Percentiles rank a stretch among this genome's conserved stretches.
Evolutionary conservation across 30 jellyfish, hydroid and myxozoan species (phyloP).

Genomic region (Nemopilema nomurai): DNA sequence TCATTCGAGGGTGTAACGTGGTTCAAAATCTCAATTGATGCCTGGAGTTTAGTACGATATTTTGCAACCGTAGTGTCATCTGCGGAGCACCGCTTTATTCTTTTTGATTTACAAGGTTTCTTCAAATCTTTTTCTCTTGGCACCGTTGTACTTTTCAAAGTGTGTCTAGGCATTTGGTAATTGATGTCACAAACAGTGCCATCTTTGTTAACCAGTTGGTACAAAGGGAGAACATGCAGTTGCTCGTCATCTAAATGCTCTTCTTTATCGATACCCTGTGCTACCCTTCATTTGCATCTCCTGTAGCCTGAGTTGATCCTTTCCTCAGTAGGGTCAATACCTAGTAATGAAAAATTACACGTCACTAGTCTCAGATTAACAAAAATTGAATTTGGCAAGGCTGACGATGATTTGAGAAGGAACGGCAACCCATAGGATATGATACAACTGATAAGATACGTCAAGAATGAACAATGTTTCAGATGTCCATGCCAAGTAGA

Average conservation of each 20-base stretch:
- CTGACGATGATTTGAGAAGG: too few relatives aligned
- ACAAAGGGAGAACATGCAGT: slow-evolving; percentile 91
- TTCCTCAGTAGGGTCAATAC: slow-evolving; percentile 88
- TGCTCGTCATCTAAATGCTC: slow-evolving; percentile 78
- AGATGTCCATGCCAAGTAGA: too few relatives aligned
- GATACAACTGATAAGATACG: too few relatives aligned
- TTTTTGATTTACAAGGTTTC: not conserved
- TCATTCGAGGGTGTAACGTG: not conserved
- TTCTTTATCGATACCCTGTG: slow-evolving; percentile 1
- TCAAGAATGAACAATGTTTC: too few relatives aligned
- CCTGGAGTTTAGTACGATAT: not conserved
- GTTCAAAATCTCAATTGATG: not conserved
- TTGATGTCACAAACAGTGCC: slow-evolving; percentile 55
- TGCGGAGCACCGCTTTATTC: slow-evolving; percentile 1
- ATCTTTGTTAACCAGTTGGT: slow-evolving; percentile 60
- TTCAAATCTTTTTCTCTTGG: not conserved
- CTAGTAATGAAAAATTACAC: slow-evolving; percentile 10
- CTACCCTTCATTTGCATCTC: not conserved
- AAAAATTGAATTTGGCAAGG: too few relatives aligned
- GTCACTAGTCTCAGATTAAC: not conserved
- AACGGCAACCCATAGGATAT: too few relatives aligned
- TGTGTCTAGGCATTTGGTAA: slow-evolving; percentile 75
- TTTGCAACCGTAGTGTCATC: not conserved
- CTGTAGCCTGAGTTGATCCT: not conserved
- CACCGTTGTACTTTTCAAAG: slow-evolving; percentile 55